A percentile compares a stretch with the other conserved stretches of the same genome.
Evolutionary conservation across 2,113 vertebrate genomes (phyloP).

Genomic region (Corvus hawaiiensis): DNA sequence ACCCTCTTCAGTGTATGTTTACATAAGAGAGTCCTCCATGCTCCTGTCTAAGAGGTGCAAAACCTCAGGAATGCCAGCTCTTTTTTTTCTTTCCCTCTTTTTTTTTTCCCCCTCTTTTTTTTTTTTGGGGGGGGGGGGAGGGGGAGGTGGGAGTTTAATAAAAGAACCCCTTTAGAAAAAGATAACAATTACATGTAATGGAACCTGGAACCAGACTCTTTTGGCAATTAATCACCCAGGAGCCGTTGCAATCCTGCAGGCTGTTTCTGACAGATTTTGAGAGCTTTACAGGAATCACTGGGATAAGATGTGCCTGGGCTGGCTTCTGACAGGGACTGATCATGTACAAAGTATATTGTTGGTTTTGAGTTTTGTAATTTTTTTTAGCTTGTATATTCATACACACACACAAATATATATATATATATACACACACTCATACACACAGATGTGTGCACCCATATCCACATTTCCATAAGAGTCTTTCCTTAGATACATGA

Average conservation of each 20-base stretch:
- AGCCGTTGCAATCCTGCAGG: constrained; percentile 69
- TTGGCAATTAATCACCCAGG: constrained; percentile 68
- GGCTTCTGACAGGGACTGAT: constrained; percentile 63
- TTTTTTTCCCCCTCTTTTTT: not conserved
- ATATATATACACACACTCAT: rapidly evolving
- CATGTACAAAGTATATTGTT: constrained; percentile 39
- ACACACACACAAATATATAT: not conserved
- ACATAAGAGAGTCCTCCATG: constrained; percentile 15
- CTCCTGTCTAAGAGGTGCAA: constrained; percentile 51
- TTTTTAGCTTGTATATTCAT: not conserved
- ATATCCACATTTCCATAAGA: not conserved
- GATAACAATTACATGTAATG: constrained; percentile 65
- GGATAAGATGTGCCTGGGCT: constrained; percentile 69
- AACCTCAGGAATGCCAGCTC: constrained; percentile 60
- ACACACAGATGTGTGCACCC: not conserved
- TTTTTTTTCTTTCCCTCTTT: not conserved
- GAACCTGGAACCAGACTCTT: constrained; percentile 64
- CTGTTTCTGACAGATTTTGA: constrained; percentile 68
- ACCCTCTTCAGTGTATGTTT: constrained; percentile 20
- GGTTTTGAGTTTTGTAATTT: not conserved
- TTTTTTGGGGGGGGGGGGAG: not conserved
- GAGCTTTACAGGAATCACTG: constrained; percentile 65
- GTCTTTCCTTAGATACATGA: not conserved
- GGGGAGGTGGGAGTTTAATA: not conserved
- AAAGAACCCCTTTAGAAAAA: constrained; percentile 63